Conservation (phyloP, 2,113 vertebrate genomes). For the Damaliscus lunatus region DNA sequence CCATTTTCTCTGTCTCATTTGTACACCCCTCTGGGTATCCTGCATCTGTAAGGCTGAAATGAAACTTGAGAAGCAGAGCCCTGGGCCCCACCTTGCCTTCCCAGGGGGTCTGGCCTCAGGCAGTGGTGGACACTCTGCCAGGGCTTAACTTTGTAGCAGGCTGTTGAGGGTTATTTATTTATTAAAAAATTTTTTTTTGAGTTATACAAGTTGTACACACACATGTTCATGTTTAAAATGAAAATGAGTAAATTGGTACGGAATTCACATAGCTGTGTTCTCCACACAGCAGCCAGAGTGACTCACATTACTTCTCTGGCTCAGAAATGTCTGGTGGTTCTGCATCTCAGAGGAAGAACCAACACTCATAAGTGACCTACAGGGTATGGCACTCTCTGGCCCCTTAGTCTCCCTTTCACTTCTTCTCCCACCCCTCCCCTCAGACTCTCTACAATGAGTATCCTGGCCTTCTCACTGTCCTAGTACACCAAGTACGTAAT, state of each 20-base stretch:
- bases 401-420: neutral
- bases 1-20: neutral
- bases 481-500: neutral
- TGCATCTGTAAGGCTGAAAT: neutral
- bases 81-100: neutral
- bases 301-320: neutral
- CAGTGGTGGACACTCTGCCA: neutral
- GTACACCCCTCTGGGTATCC: neutral
- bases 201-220: neutral
- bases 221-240: neutral
- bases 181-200: neutral
- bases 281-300: neutral
- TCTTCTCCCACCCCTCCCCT: neutral
- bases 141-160: neutral
- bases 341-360: neutral
- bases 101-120: neutral
- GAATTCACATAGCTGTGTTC: neutral
- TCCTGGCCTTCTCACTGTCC: neutral
- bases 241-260: neutral
- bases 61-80: neutral
- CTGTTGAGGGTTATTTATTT: neutral
- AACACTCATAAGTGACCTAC: neutral
- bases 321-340: neutral
- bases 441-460: rapidly evolving
- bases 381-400: neutral